These are phyloP conservation scores for Cirrhinus molitorella DNA, from an alignment of 2,797 vertebrate species.

Conservation along the genomic window DNA sequence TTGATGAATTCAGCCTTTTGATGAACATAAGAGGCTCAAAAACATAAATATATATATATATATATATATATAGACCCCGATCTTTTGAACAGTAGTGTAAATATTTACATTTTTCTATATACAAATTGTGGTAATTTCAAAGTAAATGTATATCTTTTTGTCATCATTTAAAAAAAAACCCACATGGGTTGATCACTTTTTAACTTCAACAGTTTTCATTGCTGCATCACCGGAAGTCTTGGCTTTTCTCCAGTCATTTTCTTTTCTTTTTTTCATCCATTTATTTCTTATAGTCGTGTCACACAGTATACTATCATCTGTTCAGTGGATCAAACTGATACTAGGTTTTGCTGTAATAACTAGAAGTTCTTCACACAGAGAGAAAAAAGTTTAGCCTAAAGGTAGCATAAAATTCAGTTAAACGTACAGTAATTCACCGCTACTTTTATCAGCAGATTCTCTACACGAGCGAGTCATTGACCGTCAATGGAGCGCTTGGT, in stretches of 20 bases:
- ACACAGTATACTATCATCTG: background rate
- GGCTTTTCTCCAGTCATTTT: background rate
- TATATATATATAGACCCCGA: background rate
- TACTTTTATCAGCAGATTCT: slow-evolving; percentile 25
- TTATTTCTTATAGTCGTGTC: background rate
- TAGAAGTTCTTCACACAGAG: background rate
- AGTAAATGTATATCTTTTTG: background rate
- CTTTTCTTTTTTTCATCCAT: background rate
- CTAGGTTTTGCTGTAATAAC: background rate
- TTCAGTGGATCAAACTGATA: background rate
- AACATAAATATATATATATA: too few species aligned
- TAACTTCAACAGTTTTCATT: background rate
- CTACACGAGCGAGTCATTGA: background rate
- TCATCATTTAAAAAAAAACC: background rate
- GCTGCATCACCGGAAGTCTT: background rate
- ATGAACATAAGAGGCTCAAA: background rate
- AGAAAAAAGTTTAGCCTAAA: background rate
- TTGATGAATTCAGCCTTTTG: background rate
- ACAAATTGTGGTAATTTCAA: background rate
- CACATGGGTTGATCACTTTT: background rate
- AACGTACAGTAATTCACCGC: background rate
- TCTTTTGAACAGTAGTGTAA: background rate
- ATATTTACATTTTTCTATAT: background rate
- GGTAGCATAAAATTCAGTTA: background rate
- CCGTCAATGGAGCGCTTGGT: background rate